Evolutionary conservation across 2,888 invertebrate genomes (phyloP).

Genomic region (Scaptomyza reducta): DNA sequence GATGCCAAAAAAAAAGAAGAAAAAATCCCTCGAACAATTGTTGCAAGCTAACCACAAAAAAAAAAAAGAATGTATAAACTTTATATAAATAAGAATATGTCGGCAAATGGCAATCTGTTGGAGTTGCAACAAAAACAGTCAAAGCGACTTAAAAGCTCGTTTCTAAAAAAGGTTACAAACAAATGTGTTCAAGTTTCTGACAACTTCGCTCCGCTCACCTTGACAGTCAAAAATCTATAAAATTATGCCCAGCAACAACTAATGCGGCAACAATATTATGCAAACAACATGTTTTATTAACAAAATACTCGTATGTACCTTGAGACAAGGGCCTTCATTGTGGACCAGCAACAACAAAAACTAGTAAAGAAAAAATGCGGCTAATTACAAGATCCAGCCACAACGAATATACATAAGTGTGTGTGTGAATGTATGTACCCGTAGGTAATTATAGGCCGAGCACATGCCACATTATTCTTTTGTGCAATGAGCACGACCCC

Average conservation of each 20-base stretch:
- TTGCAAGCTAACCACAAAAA: conserved; percentile 29
- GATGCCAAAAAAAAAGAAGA: conserved; percentile 55
- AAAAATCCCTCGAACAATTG: conserved; percentile 48
- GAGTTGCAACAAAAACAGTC: conserved; percentile 7
- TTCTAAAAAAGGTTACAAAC: conserved; percentile 23
- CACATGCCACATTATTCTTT: conserved; percentile 81
- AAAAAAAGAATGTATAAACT: conserved; percentile 4
- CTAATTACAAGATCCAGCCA: conserved; percentile 65
- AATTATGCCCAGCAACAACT: conserved; percentile 19
- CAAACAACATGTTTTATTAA: conserved; percentile 65
- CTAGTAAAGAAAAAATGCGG: conserved; percentile 56
- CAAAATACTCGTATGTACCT: conserved; percentile 50
- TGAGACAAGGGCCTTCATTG: conserved; percentile 70
- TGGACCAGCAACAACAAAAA: conserved; percentile 31
- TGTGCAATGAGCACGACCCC: conserved; percentile 74
- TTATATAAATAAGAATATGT: not conserved
- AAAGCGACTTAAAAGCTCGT: conserved; percentile 8
- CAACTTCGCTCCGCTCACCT: conserved; percentile 41
- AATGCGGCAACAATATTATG: conserved; percentile 50
- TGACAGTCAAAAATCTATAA: conserved; percentile 52
- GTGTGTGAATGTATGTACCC: conserved; percentile 33
- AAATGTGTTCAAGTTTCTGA: conserved; percentile 28
- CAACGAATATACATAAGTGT: conserved; percentile 16
- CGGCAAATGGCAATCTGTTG: not conserved
- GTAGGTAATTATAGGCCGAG: conserved; percentile 67